phyloP scores from a whole-genome alignment of 2,888 invertebrate species.

The Spicauda simplicius region DNA sequence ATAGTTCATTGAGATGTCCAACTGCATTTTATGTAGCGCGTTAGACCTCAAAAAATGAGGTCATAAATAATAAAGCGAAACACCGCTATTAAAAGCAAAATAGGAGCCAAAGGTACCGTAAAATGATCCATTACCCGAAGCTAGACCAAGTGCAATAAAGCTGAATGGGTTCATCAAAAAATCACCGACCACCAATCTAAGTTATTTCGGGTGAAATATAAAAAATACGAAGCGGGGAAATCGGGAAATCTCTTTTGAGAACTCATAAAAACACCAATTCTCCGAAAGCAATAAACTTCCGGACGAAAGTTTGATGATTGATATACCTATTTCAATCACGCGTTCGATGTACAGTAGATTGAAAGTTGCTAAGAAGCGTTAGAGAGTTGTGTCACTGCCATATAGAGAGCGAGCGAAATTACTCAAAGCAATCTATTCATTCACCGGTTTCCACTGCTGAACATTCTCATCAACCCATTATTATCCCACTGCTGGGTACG shows the following conservation, averaged over 20 bases:
- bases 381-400: not conserved
- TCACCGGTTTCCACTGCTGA: too few species aligned
- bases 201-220: slow-evolving; percentile 23
- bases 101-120: slow-evolving; percentile 18
- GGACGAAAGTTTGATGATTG: slow-evolving; percentile 32
- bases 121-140: slow-evolving; percentile 15
- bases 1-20: too few species aligned
- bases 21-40: too few species aligned
- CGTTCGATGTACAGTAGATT: slow-evolving; percentile 19
- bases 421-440: too few species aligned
- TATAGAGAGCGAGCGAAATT: too few species aligned
- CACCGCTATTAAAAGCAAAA: slow-evolving; percentile 11
- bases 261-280: slow-evolving; percentile 36
- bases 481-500: too few species aligned
- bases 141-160: slow-evolving; percentile 23
- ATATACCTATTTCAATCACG: slow-evolving; percentile 32
- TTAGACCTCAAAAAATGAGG: not conserved
- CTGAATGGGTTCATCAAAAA: slow-evolving; percentile 32
- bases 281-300: slow-evolving; percentile 28
- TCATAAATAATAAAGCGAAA: slow-evolving; percentile 1
- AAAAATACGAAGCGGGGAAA: slow-evolving; percentile 17
- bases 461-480: too few species aligned
- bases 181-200: slow-evolving; percentile 25
- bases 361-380: slow-evolving; percentile 4
- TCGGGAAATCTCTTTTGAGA: slow-evolving; percentile 25